Percentiles rank a stretch among this genome's conserved stretches.
Evolutionary conservation across 2,113 vertebrate species (phyloP).

Genomic region (Marcusenius ussheri): DNA sequence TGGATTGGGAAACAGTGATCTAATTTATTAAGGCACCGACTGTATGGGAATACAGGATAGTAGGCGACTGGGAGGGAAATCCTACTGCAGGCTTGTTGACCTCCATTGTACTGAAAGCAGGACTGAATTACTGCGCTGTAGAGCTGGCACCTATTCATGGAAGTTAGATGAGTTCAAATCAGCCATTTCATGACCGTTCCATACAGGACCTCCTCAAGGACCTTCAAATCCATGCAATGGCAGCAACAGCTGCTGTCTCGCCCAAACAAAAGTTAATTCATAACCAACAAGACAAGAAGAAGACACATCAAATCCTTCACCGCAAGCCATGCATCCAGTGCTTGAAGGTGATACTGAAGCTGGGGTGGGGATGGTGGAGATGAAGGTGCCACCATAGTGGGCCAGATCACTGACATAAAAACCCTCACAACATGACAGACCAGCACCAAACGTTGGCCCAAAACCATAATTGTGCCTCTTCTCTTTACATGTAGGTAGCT

Average conservation of each 20-base stretch:
- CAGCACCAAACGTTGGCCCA: not conserved
- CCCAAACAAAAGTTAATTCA: not conserved
- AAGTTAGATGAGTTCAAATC: not conserved
- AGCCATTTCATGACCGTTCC: not conserved
- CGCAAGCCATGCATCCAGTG: not conserved
- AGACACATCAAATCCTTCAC: not conserved
- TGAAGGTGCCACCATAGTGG: not conserved
- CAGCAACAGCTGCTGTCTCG: not conserved
- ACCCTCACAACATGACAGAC: not conserved
- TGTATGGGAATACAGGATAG: not conserved
- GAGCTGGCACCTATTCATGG: not conserved
- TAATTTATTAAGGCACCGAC: not conserved
- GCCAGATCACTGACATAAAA: not conserved
- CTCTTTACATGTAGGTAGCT: not conserved
- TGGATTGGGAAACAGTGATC: not conserved
- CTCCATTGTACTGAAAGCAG: not conserved
- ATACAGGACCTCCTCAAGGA: not conserved
- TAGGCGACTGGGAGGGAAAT: too few species aligned
- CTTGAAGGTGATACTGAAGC: not conserved
- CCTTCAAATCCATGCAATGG: not conserved
- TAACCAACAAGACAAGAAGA: not conserved
- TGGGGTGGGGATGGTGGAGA: not conserved
- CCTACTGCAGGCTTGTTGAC: not conserved
- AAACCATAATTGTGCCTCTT: not conserved
- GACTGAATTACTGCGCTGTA: too few species aligned